Percentiles rank a stretch among this genome's conserved stretches.
These are phyloP conservation scores for Epinephelus fuscoguttatus DNA, from an alignment of 2,113 vertebrate species.

Conservation along the genomic window DNA sequence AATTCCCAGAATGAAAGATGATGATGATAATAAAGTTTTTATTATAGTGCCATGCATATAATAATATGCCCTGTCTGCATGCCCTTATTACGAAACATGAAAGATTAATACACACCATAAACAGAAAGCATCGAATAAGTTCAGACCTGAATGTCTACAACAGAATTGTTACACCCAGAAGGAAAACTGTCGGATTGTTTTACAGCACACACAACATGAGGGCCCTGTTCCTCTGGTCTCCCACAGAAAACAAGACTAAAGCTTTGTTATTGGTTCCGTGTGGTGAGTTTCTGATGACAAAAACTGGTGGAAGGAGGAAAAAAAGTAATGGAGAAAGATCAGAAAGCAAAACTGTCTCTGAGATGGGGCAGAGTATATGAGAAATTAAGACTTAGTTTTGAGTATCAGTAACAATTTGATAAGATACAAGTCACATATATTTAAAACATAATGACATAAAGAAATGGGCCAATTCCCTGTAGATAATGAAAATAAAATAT, in stretches of 20 bases:
- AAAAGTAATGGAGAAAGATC: neutral
- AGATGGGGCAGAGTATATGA: neutral
- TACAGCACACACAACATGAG: too few relatives aligned
- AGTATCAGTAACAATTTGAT: neutral
- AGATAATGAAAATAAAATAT: neutral
- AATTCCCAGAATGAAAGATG: neutral
- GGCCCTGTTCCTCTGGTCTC: too few relatives aligned
- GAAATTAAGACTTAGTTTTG: neutral
- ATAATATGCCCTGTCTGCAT: neutral
- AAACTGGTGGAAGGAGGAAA: neutral
- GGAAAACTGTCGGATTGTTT: too few relatives aligned
- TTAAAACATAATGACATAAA: neutral
- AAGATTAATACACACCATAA: neutral
- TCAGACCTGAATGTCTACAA: neutral
- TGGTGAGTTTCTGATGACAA: too few relatives aligned
- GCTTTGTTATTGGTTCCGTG: too few relatives aligned
- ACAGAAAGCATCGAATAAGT: neutral
- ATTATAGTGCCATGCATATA: neutral
- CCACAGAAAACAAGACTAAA: too few relatives aligned
- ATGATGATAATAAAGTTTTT: neutral
- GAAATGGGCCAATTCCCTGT: neutral
- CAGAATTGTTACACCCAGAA: too few relatives aligned
- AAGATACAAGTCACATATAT: neutral
- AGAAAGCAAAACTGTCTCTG: too few relatives aligned
- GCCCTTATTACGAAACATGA: neutral